Percentiles rank a stretch among this genome's conserved stretches.
These are phyloP conservation scores for Mesorhabditis belari DNA, from an alignment of 2,888 invertebrate species.

Conservation along the genomic window DNA sequence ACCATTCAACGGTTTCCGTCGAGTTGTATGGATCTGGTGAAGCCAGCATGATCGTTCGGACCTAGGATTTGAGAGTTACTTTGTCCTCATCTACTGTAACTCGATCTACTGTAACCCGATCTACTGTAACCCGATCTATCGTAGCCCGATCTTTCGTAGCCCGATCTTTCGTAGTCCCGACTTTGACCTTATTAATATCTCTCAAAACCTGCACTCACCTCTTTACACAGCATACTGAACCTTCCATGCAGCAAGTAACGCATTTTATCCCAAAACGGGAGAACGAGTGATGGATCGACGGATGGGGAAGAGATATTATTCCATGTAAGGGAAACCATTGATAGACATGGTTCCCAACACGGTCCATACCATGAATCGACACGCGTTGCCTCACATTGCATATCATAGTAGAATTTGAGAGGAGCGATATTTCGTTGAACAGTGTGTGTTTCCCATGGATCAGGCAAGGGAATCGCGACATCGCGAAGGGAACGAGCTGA, in stretches of 20 bases:
- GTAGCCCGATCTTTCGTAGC: neutral
- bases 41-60: constrained; percentile 79
- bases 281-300: constrained; percentile 80
- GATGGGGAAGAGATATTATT: constrained; percentile 62
- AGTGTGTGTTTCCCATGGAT: constrained; percentile 74
- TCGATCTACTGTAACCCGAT: neutral
- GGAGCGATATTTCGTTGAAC: constrained; percentile 83
- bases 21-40: constrained; percentile 96
- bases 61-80: constrained; percentile 27
- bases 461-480: constrained; percentile 67
- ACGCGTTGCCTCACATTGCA: constrained; percentile 68
- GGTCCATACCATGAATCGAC: constrained; percentile 92
- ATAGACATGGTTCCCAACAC: constrained; percentile 95
- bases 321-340: constrained; percentile 56
- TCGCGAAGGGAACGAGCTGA: constrained; percentile 37
- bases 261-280: constrained; percentile 91
- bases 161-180: neutral
- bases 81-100: neutral
- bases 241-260: constrained; percentile 84
- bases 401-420: constrained; percentile 92
- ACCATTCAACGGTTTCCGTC: constrained; percentile 95
- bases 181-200: no score
- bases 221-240: constrained; percentile 76
- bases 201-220: constrained; percentile 51
- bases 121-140: neutral